Conservation (phyloP, 2,113 vertebrate genomes). For the Pomatorhinus ruficollis region DNA sequence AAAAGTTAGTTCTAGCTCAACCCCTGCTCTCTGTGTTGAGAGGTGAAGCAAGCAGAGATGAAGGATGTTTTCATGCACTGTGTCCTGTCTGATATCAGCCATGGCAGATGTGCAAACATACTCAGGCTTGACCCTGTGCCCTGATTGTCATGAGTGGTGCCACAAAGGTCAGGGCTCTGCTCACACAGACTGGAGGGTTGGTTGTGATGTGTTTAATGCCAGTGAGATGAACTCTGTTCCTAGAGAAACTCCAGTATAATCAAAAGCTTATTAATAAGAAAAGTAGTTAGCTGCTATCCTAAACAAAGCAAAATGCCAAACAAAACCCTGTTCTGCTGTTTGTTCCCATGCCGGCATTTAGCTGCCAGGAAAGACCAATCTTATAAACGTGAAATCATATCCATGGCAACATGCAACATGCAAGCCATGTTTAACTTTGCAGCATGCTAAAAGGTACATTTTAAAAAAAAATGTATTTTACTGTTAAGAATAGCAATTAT, state of each 20-base stretch:
- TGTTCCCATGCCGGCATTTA: conserved; percentile 26
- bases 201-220: background rate
- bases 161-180: background rate
- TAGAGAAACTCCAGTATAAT: conserved; percentile 10
- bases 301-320: conserved; percentile 29
- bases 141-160: background rate
- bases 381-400: conserved; percentile 57
- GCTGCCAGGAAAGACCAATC: conserved; percentile 50
- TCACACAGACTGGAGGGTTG: background rate
- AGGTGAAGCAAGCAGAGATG: background rate
- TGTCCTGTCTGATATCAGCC: background rate
- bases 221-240: background rate
- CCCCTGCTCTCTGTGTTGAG: background rate
- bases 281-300: background rate
- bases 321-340: conserved; percentile 12
- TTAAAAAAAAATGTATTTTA: background rate
- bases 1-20: background rate
- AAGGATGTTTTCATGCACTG: background rate
- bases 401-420: conserved; percentile 63
- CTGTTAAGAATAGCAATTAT: background rate
- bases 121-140: background rate
- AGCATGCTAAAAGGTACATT: conserved; percentile 33
- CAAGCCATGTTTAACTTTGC: conserved; percentile 41
- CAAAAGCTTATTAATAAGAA: background rate
- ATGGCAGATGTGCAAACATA: background rate